Percentiles rank a stretch among this genome's conserved stretches.
Conservation (phyloP, 2,888 invertebrate species). For the Smittia sp. region DNA sequence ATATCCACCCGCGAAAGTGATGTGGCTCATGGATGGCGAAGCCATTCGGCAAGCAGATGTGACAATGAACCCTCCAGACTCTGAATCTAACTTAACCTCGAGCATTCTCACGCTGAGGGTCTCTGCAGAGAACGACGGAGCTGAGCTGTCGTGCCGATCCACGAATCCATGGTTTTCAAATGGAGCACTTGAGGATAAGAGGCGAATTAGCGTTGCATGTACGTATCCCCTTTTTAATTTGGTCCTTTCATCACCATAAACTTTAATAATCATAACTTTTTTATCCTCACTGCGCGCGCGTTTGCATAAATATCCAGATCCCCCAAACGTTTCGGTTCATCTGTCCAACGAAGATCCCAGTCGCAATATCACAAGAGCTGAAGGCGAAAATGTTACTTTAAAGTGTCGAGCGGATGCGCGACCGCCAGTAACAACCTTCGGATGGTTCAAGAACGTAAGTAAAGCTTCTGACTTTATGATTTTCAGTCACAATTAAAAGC, state of each 20-base stretch:
- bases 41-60: conserved; percentile 63
- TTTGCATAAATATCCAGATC: conserved; percentile 58
- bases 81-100: conserved; percentile 61
- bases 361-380: conserved; percentile 58
- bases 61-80: conserved; percentile 57
- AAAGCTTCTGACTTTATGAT: background rate
- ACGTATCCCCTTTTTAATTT: conserved; percentile 14
- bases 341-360: conserved; percentile 65
- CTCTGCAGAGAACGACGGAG: conserved; percentile 75
- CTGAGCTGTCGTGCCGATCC: conserved; percentile 77
- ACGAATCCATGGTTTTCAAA: conserved; percentile 85
- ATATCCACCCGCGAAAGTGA: conserved; percentile 76
- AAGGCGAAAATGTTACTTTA: conserved; percentile 75
- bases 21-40: conserved; percentile 74
- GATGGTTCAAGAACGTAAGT: conserved; percentile 81
- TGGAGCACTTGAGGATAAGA: conserved; percentile 73
- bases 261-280: background rate
- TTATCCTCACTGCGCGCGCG: background rate
- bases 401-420: conserved; percentile 76
- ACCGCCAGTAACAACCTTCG: conserved; percentile 69
- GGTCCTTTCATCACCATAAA: conserved; percentile 18
- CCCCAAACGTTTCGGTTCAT: conserved; percentile 70
- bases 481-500: background rate
- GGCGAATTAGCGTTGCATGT: conserved; percentile 79
- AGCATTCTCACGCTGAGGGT: conserved; percentile 74